Base-by-base conservation (phyloP, 2,888 invertebrate genomes). In the Agrotis clavis region DNA sequence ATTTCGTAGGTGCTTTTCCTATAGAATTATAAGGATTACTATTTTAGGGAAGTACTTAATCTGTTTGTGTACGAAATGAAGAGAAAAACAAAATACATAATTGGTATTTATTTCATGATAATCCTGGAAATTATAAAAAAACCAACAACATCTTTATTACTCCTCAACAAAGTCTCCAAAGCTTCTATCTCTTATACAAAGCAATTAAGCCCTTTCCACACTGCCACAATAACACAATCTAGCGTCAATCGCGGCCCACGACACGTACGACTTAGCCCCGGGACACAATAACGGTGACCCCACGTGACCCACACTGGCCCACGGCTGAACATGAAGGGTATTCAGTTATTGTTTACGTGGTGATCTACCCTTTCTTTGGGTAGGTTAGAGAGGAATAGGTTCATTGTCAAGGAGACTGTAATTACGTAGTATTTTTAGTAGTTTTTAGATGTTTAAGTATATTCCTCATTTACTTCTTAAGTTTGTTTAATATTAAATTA, bases 261-360 rank as follows among this genome's bases (percentile, higher is more conserved):
- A 82, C 89, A 86, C 89, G 89, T 87, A 82, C 80, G 67, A 35
- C 85, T 71, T 86, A 84, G 88, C 90, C 87, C 66, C 67, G 71
- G 86, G 90, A 85, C 78, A 87, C 85, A 90, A 90, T 90, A 89
- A 73, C 74, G 65, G 57, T 56, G 48, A 18, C 47, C 47, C 18
- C 47, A 25, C 19, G 21, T 79, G 80, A 80, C 84, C 71, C 35
- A 35, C 47, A 71, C 74, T 70, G 47, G 71, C 78, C 70, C 70
- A 79, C 71, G 61, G 64, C 53, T 57, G 71, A 51, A 57, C 50
- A 57, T 7, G 60, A 50, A 19, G 60, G 56, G 68, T 64, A 75
- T 72, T 76, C 77, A 74, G 60, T 81, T 84, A 74, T 74, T 78
- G 80, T 70, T 71, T 71, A 61, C 67, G 69, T 77, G 69, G 67